Conservation (phyloP, 2,797 vertebrate genomes). For the Pempheris klunzingeri region DNA sequence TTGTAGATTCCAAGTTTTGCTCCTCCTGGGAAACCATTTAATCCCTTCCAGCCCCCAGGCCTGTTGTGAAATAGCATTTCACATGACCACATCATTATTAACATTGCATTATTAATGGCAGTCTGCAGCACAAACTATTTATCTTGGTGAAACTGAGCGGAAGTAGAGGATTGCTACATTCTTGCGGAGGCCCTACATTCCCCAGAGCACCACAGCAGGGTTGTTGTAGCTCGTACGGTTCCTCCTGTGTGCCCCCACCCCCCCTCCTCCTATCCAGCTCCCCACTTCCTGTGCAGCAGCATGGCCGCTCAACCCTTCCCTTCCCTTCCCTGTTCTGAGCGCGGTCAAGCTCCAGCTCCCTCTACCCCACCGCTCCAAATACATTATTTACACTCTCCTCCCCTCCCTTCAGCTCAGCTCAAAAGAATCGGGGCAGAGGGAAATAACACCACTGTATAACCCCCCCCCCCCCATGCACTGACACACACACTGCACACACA, state of each 20-base stretch:
- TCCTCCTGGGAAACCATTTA: slow-evolving; percentile 13
- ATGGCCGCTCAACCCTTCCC: slow-evolving; percentile 58
- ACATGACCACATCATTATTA: slow-evolving; percentile 28
- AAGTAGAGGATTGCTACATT: slow-evolving; percentile 73
- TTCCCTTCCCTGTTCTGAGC: slow-evolving; percentile 45
- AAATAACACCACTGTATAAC: slow-evolving; percentile 81
- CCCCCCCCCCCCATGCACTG: slow-evolving; percentile 16
- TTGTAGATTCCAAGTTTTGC: slow-evolving; percentile 37
- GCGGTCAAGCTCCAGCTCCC: slow-evolving; percentile 63
- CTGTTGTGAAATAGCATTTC: slow-evolving; percentile 33
- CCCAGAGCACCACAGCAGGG: slow-evolving; percentile 61
- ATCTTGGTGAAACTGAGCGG: slow-evolving; percentile 55
- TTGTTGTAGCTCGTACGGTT: slow-evolving; percentile 47
- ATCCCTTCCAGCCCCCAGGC: slow-evolving; percentile 21
- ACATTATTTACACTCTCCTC: slow-evolving; percentile 82
- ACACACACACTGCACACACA: slow-evolving; percentile 51
- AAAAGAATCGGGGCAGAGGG: slow-evolving; percentile 82
- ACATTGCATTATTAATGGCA: slow-evolving; percentile 37
- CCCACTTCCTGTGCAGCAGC: slow-evolving; percentile 72
- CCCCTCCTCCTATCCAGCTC: slow-evolving; percentile 23
- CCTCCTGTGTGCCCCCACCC: slow-evolving; percentile 13
- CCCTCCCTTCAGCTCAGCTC: slow-evolving; percentile 71
- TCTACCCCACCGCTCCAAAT: slow-evolving; percentile 70
- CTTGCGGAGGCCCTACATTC: slow-evolving; percentile 74
- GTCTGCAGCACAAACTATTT: slow-evolving; percentile 44